Percentiles rank a stretch among this genome's conserved stretches.
Evolutionary conservation across 2,113 vertebrate genomes (phyloP).

Genomic region (Calonectris borealis): DNA sequence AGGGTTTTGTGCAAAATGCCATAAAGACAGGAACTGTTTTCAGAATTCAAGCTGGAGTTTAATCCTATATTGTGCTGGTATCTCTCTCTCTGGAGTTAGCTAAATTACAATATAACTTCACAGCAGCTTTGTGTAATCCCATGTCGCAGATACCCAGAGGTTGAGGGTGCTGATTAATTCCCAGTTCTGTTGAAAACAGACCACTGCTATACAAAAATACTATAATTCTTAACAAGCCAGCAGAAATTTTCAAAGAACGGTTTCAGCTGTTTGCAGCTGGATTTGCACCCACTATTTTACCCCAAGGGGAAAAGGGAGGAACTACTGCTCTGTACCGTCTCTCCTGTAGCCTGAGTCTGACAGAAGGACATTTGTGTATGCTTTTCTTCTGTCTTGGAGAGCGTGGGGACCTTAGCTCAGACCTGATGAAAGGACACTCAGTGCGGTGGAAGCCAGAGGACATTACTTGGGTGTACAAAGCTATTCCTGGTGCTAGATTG

Average conservation of each 20-base stretch:
- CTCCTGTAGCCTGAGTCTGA: background rate
- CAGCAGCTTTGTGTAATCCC: background rate
- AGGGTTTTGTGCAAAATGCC: background rate
- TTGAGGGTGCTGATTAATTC: background rate
- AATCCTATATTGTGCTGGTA: background rate
- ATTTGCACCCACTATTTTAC: background rate
- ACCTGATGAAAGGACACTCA: background rate
- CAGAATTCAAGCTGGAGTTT: background rate
- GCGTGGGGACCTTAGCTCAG: background rate
- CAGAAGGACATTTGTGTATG: background rate
- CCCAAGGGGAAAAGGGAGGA: background rate
- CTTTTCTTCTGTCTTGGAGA: background rate
- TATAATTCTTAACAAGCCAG: background rate
- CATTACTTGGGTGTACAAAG: background rate
- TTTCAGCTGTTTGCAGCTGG: background rate
- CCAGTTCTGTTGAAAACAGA: background rate
- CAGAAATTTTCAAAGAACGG: background rate
- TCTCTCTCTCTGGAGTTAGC: background rate
- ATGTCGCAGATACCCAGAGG: background rate
- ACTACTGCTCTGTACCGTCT: background rate
- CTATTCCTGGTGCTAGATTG: background rate
- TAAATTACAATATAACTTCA: background rate
- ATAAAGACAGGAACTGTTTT: background rate
- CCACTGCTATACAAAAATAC: background rate
- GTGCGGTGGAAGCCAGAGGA: background rate